These are phyloP conservation scores for Caradrina clavipalpis DNA, from an alignment of 2,888 invertebrate species.

Conservation along the genomic window DNA sequence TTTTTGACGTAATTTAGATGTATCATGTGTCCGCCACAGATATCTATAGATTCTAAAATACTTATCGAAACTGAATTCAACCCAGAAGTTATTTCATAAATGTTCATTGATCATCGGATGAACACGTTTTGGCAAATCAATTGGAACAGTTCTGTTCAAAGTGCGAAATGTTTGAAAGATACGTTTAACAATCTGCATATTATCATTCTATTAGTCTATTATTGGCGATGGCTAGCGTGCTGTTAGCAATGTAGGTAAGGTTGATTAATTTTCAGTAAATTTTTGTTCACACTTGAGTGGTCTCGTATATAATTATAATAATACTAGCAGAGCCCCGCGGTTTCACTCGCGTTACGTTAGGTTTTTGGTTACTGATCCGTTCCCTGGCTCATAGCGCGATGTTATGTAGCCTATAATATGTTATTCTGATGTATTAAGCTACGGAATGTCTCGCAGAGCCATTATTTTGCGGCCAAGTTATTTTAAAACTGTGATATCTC, in stretches of 20 bases:
- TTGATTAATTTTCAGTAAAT: background rate
- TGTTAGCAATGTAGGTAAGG: background rate
- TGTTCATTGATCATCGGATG: constrained; percentile 5
- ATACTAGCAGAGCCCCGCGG: too few species aligned
- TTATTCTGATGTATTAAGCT: too few species aligned
- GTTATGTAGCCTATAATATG: too few species aligned
- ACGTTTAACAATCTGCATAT: constrained; percentile 24
- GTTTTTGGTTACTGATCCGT: too few species aligned
- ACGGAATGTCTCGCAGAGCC: too few species aligned
- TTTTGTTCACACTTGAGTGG: background rate
- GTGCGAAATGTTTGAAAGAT: constrained; percentile 39
- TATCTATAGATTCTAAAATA: constrained; percentile 1
- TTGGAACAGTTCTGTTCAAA: constrained; percentile 35
- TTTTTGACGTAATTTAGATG: background rate
- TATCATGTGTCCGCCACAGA: background rate
- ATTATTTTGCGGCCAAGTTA: too few species aligned
- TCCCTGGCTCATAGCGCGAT: too few species aligned
- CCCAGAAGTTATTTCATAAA: constrained; percentile 10
- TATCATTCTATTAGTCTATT: constrained; percentile 36
- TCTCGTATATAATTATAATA: background rate
- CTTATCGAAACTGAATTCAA: constrained; percentile 1
- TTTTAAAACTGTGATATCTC: too few species aligned
- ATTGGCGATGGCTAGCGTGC: constrained; percentile 3
- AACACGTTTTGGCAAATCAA: constrained; percentile 46
- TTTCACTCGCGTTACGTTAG: too few species aligned